phyloP scores from a whole-genome alignment of 2,888 invertebrate genomes.

The Rhamnusium bicolor region DNA sequence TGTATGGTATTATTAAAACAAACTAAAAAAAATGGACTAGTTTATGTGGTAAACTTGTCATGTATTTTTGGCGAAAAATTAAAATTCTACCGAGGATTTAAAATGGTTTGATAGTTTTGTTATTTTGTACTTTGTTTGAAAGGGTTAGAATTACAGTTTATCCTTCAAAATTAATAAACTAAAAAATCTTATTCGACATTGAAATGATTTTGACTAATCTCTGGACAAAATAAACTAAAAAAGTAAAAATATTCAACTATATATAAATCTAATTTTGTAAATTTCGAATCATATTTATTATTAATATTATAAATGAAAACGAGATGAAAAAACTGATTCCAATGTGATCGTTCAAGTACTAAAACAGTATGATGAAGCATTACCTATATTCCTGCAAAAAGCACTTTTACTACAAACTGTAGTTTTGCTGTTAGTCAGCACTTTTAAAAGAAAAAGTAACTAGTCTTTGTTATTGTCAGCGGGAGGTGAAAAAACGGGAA shows the following conservation, averaged over 20 bases:
- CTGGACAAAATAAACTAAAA: too few species aligned
- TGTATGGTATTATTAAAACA: too few species aligned
- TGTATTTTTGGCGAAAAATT: too few species aligned
- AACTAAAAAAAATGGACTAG: too few species aligned
- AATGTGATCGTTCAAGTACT: background rate
- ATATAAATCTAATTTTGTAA: background rate
- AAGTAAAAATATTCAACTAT: background rate
- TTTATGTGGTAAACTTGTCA: too few species aligned
- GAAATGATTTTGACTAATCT: too few species aligned
- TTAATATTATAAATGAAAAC: background rate
- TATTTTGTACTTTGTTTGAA: too few species aligned
- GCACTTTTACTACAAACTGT: slow-evolving; percentile 2
- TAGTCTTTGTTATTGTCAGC: background rate
- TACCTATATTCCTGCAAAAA: slow-evolving; percentile 2
- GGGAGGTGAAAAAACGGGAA: background rate
- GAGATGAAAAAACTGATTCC: background rate
- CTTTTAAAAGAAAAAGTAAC: slow-evolving; percentile 19
- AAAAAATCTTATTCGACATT: too few species aligned
- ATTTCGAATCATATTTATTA: background rate
- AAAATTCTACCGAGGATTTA: too few species aligned
- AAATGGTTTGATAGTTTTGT: too few species aligned
- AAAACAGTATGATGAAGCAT: background rate
- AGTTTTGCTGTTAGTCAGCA: slow-evolving; percentile 21
- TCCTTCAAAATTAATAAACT: too few species aligned
- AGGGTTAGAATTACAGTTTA: too few species aligned